phyloP scores from a whole-genome alignment of 2,113 vertebrate species.

The Trichechus manatus region DNA sequence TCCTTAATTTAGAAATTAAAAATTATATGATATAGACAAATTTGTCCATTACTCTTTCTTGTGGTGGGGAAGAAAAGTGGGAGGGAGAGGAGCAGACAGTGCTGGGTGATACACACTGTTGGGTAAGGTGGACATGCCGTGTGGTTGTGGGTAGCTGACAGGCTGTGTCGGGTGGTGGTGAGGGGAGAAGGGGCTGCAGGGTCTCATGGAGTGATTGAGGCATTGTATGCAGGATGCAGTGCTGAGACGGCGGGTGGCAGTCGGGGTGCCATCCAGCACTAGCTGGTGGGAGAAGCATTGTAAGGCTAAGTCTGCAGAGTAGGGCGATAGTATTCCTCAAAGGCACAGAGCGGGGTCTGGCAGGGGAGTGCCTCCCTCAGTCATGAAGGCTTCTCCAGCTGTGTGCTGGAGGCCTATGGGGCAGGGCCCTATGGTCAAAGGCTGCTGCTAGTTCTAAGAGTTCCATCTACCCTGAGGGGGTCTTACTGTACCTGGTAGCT shows the following conservation, averaged over 20 bases:
- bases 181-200: not conserved
- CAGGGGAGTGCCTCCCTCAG: not conserved
- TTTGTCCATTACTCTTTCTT: not conserved
- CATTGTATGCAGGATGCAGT: not conserved
- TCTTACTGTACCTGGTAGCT: constrained; percentile 94
- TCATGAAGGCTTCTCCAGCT: not conserved
- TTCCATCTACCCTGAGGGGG: constrained; percentile 63
- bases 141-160: not conserved
- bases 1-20: constrained; percentile 37
- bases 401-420: not conserved
- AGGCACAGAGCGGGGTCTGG: not conserved
- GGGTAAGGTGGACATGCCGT: not conserved
- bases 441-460: constrained; percentile 49
- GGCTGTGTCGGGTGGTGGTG: not conserved
- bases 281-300: not conserved
- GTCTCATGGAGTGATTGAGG: accelerated
- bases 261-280: too few relatives aligned
- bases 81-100: not conserved
- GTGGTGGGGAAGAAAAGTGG: not conserved
- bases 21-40: not conserved
- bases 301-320: not conserved
- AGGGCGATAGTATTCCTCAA: not conserved
- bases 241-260: too few relatives aligned
- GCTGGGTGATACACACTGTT: not conserved
- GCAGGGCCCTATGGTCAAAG: not conserved